Conservation (phyloP, 2,888 invertebrate species). For the Acutogordius australiensis region DNA sequence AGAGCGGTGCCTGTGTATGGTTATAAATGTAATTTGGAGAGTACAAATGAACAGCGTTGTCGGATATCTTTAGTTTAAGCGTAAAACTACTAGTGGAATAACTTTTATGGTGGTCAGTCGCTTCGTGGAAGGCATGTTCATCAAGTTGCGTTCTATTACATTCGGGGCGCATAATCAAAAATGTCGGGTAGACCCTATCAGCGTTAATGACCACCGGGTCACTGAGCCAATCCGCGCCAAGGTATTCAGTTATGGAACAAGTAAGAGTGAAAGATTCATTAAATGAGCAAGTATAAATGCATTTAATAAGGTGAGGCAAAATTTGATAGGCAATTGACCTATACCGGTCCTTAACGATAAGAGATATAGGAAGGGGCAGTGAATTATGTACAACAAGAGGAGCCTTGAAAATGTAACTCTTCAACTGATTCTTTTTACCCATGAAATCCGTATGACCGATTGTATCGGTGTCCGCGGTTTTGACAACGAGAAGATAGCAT, state of each 20-base stretch:
- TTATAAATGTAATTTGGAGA: not conserved
- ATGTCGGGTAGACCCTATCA: too few relatives aligned
- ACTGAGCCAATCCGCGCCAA: not conserved
- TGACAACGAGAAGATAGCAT: too few relatives aligned
- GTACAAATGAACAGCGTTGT: not conserved
- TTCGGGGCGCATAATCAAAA: too few relatives aligned
- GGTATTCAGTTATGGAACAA: not conserved
- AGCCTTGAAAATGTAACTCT: too few relatives aligned
- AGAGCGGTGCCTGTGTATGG: too few relatives aligned
- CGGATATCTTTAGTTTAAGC: not conserved
- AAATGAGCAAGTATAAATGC: not conserved
- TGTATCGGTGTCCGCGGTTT: too few relatives aligned
- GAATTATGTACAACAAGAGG: not conserved
- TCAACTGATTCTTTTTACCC: too few relatives aligned
- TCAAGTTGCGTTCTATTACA: not conserved
- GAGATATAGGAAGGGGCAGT: not conserved
- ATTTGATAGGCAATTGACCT: too few relatives aligned
- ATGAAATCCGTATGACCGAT: too few relatives aligned
- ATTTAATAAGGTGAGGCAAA: not conserved
- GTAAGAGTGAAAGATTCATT: not conserved
- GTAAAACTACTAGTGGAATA: not conserved
- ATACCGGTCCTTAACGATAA: not conserved
- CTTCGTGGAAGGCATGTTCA: not conserved
- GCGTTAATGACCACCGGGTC: too few relatives aligned
- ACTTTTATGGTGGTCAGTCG: not conserved